A percentile compares a stretch with the other conserved stretches of the same genome.
Conservation (phyloP, 37 sponge, comb jelly and placozoan genomes). For the Eunapius fragilis region DNA sequence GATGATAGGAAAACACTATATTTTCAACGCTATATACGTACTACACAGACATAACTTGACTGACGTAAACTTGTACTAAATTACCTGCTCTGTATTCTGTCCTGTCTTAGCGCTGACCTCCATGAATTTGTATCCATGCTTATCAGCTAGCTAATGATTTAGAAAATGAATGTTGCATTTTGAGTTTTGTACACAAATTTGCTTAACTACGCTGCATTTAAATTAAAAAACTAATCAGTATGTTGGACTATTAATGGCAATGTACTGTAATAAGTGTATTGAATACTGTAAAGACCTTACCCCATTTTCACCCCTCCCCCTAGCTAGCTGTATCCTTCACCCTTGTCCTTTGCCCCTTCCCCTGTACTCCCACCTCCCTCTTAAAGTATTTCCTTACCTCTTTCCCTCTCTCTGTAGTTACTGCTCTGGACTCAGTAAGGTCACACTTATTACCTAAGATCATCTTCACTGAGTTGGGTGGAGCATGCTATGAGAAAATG, state of each 20-base stretch:
- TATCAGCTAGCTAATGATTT: not conserved
- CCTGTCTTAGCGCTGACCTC: not conserved
- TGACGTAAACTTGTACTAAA: not conserved
- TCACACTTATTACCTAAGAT: not conserved
- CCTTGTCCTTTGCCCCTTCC: not conserved
- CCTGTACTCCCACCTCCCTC: not conserved
- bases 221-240: too few species aligned
- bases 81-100: not conserved
- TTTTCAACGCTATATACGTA: too few species aligned
- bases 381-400: not conserved
- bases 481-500: not conserved
- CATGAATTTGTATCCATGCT: not conserved
- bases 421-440: not conserved
- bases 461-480: not conserved
- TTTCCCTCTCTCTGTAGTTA: not conserved
- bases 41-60: not conserved
- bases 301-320: not conserved
- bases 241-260: too few species aligned
- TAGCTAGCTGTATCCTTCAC: not conserved
- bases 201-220: too few species aligned
- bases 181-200: too few species aligned
- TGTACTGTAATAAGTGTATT: too few species aligned
- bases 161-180: not conserved
- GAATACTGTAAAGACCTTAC: too few species aligned
- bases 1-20: too few species aligned